phyloP scores from a whole-genome alignment of 2,797 vertebrate species.

The Pseudopleuronectes americanus region DNA sequence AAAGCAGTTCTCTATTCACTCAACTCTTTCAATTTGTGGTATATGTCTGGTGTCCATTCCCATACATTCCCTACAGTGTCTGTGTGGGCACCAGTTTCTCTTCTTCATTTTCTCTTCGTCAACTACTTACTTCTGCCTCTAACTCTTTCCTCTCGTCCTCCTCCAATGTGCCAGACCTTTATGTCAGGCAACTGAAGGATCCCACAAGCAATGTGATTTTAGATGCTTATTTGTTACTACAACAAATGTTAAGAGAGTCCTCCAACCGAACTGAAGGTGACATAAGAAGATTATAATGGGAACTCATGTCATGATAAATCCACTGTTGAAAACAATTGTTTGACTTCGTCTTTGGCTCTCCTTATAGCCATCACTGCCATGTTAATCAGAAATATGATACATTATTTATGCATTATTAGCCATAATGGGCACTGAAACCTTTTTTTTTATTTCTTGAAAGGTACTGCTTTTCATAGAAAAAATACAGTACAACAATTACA shows the following conservation, averaged over 20 bases:
- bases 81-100: constrained; percentile 4
- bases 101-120: constrained; percentile 9
- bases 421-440: no score
- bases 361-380: no score
- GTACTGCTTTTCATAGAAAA: neutral
- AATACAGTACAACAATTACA: neutral
- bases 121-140: neutral
- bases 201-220: neutral
- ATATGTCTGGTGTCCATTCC: neutral
- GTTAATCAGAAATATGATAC: no score
- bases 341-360: no score
- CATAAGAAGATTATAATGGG: no score
- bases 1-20: constrained; percentile 23
- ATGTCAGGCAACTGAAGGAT: neutral
- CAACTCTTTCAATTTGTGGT: constrained; percentile 30
- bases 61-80: constrained; percentile 10
- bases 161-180: neutral
- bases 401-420: no score
- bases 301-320: no score
- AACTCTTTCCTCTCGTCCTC: neutral
- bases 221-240: no score
- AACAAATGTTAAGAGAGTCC: no score
- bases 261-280: no score
- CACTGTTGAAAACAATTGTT: no score
- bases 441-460: no score